Conservation (phyloP, 2,888 invertebrate genomes). For the Syritta pipiens region DNA sequence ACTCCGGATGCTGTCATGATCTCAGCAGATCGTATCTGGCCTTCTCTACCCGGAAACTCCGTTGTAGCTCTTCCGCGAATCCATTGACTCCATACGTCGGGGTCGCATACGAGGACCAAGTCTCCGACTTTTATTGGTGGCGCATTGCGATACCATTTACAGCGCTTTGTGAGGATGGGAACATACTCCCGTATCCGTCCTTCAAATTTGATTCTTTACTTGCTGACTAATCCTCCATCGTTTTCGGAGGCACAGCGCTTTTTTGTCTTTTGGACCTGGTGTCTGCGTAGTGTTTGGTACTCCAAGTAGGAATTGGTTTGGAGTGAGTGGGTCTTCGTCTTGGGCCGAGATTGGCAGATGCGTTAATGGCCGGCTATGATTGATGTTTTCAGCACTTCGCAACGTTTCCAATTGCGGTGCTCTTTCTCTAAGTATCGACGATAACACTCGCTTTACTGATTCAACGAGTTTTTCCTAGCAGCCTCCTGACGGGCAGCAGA, state of each 20-base stretch:
- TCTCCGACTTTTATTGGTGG: constrained; percentile 21
- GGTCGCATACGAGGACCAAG: constrained; percentile 56
- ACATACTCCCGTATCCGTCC: constrained; percentile 3
- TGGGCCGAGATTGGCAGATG: constrained; percentile 19
- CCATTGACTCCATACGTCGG: constrained; percentile 59
- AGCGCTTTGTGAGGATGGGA: background rate
- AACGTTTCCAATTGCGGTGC: no score
- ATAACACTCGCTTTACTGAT: no score
- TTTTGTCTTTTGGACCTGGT: constrained; percentile 2
- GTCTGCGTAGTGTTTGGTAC: background rate
- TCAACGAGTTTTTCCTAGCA: no score
- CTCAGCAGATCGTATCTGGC: constrained; percentile 65
- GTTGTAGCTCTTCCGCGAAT: constrained; percentile 9
- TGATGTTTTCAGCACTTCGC: constrained; percentile 27
- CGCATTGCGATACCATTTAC: constrained; percentile 1
- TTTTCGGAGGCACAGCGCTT: constrained; percentile 9
- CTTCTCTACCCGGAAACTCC: constrained; percentile 65
- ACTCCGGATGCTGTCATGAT: constrained; percentile 64
- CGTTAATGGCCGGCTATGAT: constrained; percentile 27
- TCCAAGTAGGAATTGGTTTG: constrained; percentile 22
- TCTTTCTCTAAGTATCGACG: no score
- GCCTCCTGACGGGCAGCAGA: no score
- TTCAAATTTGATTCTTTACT: constrained; percentile 6
- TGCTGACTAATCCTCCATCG: constrained; percentile 14
- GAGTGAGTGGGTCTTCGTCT: constrained; percentile 27